A percentile compares a stretch with the other conserved stretches of the same genome.
phyloP scores from a whole-genome alignment of 2,797 vertebrate species.

The Cuculus canorus region DNA sequence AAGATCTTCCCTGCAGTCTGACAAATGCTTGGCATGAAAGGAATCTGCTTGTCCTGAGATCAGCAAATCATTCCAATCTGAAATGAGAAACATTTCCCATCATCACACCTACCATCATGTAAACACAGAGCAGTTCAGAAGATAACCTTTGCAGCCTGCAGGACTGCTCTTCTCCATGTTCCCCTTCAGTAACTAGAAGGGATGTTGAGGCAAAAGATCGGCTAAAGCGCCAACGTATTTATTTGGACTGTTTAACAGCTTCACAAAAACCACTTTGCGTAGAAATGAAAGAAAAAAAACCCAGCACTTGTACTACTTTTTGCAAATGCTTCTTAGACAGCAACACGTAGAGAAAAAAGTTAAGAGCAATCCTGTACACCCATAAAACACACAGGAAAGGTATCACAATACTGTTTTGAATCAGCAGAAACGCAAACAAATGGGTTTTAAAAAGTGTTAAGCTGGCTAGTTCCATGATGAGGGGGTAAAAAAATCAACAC shows the following conservation, averaged over 20 bases:
- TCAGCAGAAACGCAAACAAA: constrained; percentile 17
- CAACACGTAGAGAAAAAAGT: neutral
- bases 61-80: neutral
- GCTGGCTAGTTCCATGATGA: neutral
- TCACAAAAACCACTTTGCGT: neutral
- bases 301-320: neutral
- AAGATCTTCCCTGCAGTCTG: neutral
- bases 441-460: neutral
- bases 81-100: neutral
- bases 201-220: neutral
- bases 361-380: neutral
- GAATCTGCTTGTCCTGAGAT: neutral
- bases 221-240: neutral
- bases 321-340: neutral
- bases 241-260: neutral
- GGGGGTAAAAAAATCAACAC: neutral
- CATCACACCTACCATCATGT: accelerated
- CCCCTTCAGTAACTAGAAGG: neutral
- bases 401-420: neutral
- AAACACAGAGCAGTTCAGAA: neutral
- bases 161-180: neutral
- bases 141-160: neutral
- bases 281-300: neutral
- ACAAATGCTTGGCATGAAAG: neutral
- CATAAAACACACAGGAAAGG: neutral